Conservation (phyloP, 2,113 vertebrate species). For the Alces alces region DNA sequence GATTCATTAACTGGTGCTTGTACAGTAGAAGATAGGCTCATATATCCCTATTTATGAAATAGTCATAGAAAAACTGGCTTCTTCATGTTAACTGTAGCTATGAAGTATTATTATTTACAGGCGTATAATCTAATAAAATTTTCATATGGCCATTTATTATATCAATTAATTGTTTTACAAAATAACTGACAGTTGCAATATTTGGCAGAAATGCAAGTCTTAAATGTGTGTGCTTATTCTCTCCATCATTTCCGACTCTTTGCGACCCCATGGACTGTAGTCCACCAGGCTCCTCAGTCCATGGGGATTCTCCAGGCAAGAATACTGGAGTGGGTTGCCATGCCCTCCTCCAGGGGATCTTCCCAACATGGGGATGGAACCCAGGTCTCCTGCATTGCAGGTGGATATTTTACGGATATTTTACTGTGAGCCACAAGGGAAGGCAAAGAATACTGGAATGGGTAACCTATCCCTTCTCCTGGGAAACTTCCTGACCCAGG, state of each 20-base stretch:
- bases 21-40: background rate
- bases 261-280: background rate
- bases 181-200: conserved; percentile 19
- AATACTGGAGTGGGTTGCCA: background rate
- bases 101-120: background rate
- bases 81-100: background rate
- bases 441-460: background rate
- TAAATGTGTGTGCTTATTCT: background rate
- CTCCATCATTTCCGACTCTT: background rate
- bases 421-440: background rate
- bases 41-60: background rate
- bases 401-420: background rate
- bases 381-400: background rate
- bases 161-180: background rate
- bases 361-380: background rate
- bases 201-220: background rate
- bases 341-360: background rate
- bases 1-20: background rate
- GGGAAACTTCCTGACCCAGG: background rate
- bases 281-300: background rate
- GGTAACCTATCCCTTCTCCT: background rate
- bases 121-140: background rate
- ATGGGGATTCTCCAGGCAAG: background rate
- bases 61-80: background rate
- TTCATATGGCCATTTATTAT: background rate